Conservation (phyloP, 2,797 vertebrate species). For the Notamacropus eugenii region DNA sequence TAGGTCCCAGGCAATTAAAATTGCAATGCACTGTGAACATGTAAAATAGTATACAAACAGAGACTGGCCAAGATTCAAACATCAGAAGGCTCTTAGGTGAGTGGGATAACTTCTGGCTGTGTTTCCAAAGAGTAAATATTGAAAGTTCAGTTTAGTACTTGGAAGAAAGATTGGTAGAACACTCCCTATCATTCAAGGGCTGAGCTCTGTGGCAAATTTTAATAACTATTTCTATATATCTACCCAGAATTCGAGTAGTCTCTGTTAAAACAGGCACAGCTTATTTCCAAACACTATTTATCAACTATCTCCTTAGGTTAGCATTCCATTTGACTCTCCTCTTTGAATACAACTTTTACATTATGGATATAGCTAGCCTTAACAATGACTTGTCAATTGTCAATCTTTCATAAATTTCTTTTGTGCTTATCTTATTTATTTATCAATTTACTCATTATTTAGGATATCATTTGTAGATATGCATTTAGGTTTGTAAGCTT, state of each 20-base stretch:
- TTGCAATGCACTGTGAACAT: not conserved
- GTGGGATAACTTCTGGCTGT: not conserved
- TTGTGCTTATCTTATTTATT: not conserved
- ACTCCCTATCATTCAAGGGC: not conserved
- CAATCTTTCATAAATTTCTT: not conserved
- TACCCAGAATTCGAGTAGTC: not conserved
- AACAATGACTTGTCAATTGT: not conserved
- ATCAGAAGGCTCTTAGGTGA: not conserved
- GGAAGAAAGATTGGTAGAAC: not conserved
- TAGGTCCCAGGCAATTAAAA: not conserved
- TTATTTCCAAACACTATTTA: not conserved
- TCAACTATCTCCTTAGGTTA: not conserved
- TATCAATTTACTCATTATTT: not conserved
- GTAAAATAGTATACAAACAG: not conserved
- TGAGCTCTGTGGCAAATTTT: not conserved
- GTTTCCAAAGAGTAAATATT: not conserved
- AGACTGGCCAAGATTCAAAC: not conserved
- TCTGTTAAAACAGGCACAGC: not conserved
- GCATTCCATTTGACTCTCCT: not conserved
- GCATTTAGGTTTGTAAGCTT: not conserved
- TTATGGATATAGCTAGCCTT: not conserved
- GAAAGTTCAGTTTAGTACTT: not conserved
- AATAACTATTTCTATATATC: not conserved
- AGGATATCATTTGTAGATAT: not conserved
- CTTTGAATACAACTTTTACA: not conserved